These are phyloP conservation scores for Amphipyra tragopoginis DNA, from an alignment of 2,888 invertebrate genomes.

Conservation along the genomic window DNA sequence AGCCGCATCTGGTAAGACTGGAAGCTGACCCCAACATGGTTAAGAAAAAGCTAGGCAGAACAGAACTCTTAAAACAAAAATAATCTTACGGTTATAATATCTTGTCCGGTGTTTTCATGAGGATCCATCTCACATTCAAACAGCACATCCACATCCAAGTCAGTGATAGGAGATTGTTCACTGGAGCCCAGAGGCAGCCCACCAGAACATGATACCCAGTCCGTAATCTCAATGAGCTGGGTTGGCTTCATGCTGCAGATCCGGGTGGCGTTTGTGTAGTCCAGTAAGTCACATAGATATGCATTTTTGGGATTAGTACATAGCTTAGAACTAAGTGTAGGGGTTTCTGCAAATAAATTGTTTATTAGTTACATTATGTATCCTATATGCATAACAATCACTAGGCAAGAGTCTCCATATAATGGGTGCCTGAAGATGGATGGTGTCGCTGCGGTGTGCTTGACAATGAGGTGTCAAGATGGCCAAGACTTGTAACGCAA, in stretches of 20 bases:
- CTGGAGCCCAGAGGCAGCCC: slow-evolving; percentile 81
- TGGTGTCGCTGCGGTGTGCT: too few relatives aligned
- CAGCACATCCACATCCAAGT: slow-evolving; percentile 81
- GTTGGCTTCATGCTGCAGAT: slow-evolving; percentile 87
- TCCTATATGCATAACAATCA: too few relatives aligned
- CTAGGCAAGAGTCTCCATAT: too few relatives aligned
- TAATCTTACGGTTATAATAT: slow-evolving; percentile 74
- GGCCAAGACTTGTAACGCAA: too few relatives aligned
- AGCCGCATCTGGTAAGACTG: too few relatives aligned
- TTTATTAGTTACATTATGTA: background rate
- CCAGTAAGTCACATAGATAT: slow-evolving; percentile 91
- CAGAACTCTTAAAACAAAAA: background rate
- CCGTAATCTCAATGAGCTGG: slow-evolving; percentile 83
- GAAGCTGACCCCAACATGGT: too few relatives aligned
- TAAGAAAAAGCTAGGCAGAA: too few relatives aligned
- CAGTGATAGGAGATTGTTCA: slow-evolving; percentile 74
- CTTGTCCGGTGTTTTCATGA: slow-evolving; percentile 72
- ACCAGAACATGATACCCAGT: slow-evolving; percentile 84
- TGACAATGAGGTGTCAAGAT: too few relatives aligned
- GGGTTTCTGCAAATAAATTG: slow-evolving; percentile 79
- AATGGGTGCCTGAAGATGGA: too few relatives aligned
- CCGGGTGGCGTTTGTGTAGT: slow-evolving; percentile 84
- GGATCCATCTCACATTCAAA: slow-evolving; percentile 88
- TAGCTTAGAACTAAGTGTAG: slow-evolving; percentile 87
- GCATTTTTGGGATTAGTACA: slow-evolving; percentile 89